Conservation (phyloP, 2,113 vertebrate species). For the Apteryx owenii region DNA sequence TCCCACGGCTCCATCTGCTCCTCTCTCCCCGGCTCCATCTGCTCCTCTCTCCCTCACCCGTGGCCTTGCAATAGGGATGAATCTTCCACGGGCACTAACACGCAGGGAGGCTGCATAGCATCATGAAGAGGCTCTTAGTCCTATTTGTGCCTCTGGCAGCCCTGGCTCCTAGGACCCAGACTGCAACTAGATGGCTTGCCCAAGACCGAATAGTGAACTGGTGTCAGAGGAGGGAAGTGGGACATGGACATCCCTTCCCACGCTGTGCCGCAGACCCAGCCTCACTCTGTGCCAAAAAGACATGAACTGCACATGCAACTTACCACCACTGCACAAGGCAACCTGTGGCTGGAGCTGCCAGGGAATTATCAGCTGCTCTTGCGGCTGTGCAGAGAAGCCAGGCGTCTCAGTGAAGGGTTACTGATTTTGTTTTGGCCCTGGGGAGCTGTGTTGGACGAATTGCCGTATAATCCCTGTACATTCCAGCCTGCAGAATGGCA, state of each 20-base stretch:
- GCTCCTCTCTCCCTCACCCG: neutral
- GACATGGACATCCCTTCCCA: neutral
- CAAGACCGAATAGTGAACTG: neutral
- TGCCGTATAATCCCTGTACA: slow-evolving; percentile 32
- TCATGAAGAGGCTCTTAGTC: neutral
- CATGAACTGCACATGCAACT: neutral
- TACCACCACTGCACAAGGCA: neutral
- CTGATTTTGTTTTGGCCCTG: slow-evolving; percentile 31
- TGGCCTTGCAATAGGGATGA: neutral
- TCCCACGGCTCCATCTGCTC: no score
- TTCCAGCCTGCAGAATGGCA: neutral
- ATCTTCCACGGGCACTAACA: neutral
- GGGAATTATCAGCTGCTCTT: slow-evolving; percentile 14
- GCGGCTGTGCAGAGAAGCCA: slow-evolving; percentile 37
- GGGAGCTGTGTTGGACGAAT: slow-evolving; percentile 28
- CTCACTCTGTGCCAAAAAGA: neutral
- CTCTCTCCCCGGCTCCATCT: neutral
- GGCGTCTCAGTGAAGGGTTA: slow-evolving; percentile 43
- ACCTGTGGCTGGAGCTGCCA: neutral
- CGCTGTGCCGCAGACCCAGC: neutral
- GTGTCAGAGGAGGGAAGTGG: neutral
- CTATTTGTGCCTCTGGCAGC: neutral
- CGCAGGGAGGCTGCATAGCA: neutral
- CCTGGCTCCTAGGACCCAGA: neutral
- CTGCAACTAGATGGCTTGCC: neutral